Percentiles rank a stretch among this genome's conserved stretches.
Evolutionary conservation across 2,797 vertebrate species (phyloP).

Genomic region (Pantherophis alleghaniensis): DNA sequence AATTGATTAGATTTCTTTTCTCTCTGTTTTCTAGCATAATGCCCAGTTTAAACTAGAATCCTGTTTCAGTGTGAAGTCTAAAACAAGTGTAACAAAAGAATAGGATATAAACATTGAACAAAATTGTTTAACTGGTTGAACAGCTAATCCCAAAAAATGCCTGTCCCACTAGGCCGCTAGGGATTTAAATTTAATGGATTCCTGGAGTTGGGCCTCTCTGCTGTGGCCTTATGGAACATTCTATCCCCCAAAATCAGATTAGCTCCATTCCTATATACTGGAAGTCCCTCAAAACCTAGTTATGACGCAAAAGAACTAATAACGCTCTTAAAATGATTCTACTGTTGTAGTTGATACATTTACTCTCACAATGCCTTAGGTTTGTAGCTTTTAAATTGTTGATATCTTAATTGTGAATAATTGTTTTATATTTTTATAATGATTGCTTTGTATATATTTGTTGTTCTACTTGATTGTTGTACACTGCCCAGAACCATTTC

Average conservation of each 20-base stretch:
- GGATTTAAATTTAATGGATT: background rate
- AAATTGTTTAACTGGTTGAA: background rate
- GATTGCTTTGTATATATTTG: background rate
- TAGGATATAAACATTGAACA: background rate
- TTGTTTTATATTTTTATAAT: background rate
- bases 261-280: background rate
- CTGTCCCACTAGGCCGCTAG: background rate
- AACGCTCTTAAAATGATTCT: background rate
- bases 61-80: background rate
- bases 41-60: background rate
- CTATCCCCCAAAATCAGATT: background rate
- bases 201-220: background rate
- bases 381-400: background rate
- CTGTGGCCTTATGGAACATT: background rate
- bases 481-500: background rate
- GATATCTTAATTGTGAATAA: background rate
- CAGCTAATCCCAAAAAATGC: background rate
- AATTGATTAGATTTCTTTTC: background rate
- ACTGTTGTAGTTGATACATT: background rate
- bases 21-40: background rate
- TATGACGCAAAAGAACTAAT: background rate
- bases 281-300: background rate
- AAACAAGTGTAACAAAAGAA: slow-evolving; percentile 14
- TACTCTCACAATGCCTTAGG: background rate
- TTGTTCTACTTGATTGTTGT: background rate